phyloP scores from a whole-genome alignment of 64 coral and sea anemone species.

The Hydrozoanthus tunicans region DNA sequence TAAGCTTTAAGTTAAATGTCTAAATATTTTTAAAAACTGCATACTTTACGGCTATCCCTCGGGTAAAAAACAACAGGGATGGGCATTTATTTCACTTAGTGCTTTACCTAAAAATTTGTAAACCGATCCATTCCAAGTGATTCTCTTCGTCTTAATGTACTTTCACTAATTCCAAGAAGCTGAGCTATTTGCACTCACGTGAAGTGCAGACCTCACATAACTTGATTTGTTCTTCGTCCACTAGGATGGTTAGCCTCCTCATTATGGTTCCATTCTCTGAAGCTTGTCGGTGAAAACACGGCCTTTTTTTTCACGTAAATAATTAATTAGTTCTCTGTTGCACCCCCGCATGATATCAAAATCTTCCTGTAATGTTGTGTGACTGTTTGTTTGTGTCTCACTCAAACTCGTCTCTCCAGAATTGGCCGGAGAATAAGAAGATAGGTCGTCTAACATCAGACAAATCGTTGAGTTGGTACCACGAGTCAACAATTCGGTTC shows the following conservation, averaged over 20 bases:
- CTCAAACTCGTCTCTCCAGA: background rate
- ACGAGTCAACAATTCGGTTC: background rate
- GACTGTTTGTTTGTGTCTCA: background rate
- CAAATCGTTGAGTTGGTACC: slow-evolving; percentile 9
- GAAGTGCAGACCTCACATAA: slow-evolving; percentile 29
- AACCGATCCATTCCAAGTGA: slow-evolving; percentile 39
- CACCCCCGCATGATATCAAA: slow-evolving; percentile 6
- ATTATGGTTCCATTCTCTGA: slow-evolving; percentile 15
- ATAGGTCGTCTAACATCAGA: slow-evolving; percentile 22
- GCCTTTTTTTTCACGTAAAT: background rate
- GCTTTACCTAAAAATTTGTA: slow-evolving; percentile 38
- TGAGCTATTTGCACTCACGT: background rate
- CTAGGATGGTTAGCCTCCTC: slow-evolving; percentile 12
- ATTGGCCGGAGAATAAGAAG: background rate
- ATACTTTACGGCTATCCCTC: background rate
- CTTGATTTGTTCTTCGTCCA: slow-evolving; percentile 40
- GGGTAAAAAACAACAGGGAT: background rate
- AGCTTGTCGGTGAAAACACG: background rate
- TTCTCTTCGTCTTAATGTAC: slow-evolving; percentile 14
- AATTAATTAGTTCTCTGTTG: slow-evolving; percentile 32
- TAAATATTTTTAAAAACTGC: background rate
- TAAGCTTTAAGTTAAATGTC: background rate
- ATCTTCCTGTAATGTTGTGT: slow-evolving; percentile 26
- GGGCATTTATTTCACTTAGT: background rate
- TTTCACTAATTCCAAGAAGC: slow-evolving; percentile 21